phyloP scores from a whole-genome alignment of 2,797 vertebrate genomes.

The Propithecus perrieri region DNA sequence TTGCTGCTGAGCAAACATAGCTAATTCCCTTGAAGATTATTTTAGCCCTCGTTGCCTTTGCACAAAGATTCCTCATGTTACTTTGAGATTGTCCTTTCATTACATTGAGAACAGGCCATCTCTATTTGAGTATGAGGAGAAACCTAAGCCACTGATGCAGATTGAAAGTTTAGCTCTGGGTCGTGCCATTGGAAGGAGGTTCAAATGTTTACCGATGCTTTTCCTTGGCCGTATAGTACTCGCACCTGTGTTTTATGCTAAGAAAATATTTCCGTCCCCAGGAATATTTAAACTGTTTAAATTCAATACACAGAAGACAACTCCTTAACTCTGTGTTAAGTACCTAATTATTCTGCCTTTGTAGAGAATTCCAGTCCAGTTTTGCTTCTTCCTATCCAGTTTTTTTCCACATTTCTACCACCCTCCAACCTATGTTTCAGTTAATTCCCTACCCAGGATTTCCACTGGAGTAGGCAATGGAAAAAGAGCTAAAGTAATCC shows the following conservation, averaged over 20 bases:
- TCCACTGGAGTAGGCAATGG: neutral
- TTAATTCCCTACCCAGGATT: neutral
- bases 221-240: slow-evolving; percentile 23
- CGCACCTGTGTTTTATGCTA: slow-evolving; percentile 73
- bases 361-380: slow-evolving; percentile 38
- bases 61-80: slow-evolving; percentile 8
- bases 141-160: neutral
- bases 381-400: neutral
- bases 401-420: neutral
- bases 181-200: neutral
- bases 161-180: slow-evolving; percentile 12
- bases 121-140: neutral
- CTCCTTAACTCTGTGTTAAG: slow-evolving; percentile 15
- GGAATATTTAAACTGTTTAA: slow-evolving; percentile 66
- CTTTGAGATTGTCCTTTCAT: slow-evolving; percentile 10
- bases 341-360: neutral
- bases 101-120: neutral
- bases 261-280: slow-evolving; percentile 69
- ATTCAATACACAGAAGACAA: slow-evolving; percentile 54
- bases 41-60: slow-evolving; percentile 21
- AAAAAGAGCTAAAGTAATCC: neutral
- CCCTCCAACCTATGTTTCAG: neutral
- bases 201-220: slow-evolving; percentile 44
- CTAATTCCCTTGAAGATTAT: slow-evolving; percentile 43
- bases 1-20: slow-evolving; percentile 55